phyloP scores from a whole-genome alignment of 2,797 vertebrate species.

The Crocidura indochinensis region DNA sequence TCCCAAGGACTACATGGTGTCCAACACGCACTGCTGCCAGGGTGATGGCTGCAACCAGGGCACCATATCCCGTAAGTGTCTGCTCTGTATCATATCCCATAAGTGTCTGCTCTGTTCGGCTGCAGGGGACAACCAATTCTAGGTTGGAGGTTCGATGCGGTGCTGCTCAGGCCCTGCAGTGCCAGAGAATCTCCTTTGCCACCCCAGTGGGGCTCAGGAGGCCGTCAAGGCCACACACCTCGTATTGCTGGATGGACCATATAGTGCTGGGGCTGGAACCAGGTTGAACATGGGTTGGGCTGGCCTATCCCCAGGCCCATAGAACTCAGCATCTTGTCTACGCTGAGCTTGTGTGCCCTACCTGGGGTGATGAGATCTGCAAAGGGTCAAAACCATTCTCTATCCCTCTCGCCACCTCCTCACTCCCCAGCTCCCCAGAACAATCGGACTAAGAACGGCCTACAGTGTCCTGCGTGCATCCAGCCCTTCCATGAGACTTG shows the following conservation, averaged over 20 bases:
- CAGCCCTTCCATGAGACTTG: constrained; percentile 74
- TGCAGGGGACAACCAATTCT: too few species aligned
- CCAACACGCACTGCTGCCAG: constrained; percentile 80
- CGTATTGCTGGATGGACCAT: too few species aligned
- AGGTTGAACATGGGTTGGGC: too few species aligned
- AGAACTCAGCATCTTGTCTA: too few species aligned
- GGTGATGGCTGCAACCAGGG: constrained; percentile 71
- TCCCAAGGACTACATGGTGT: constrained; percentile 77
- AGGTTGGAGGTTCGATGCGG: too few species aligned
- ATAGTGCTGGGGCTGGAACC: too few species aligned
- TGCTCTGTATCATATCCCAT: neutral
- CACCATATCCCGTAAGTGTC: constrained; percentile 40
- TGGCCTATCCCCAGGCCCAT: too few species aligned
- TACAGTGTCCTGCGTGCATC: constrained; percentile 78
- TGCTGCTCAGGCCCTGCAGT: too few species aligned
- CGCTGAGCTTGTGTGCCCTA: too few species aligned
- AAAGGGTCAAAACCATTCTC: too few species aligned
- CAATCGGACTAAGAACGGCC: constrained; percentile 78
- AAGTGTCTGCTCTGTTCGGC: neutral
- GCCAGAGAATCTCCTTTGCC: neutral
- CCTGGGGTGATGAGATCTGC: too few species aligned
- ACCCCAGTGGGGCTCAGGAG: neutral
- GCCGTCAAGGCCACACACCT: neutral
- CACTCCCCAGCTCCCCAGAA: constrained; percentile 66
- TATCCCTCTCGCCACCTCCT: rapidly evolving